Percentiles rank a stretch among this genome's conserved stretches.
Conservation (phyloP, 30 jellyfish, hydroid and myxozoan species). For the Clytia hemisphaerica region DNA sequence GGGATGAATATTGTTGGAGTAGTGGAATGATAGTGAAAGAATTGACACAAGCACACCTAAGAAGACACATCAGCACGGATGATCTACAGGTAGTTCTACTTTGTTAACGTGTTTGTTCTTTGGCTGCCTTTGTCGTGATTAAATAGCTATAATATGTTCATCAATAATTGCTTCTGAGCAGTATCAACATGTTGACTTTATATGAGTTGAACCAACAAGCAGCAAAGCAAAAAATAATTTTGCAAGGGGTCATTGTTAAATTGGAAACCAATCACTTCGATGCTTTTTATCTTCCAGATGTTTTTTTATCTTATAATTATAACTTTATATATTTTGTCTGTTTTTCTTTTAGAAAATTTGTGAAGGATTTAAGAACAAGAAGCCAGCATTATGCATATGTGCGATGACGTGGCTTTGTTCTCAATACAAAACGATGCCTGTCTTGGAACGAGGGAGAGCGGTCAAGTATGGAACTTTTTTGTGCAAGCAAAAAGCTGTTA, state of each 20-base stretch:
- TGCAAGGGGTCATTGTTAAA: too few relatives aligned
- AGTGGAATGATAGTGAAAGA: conserved; percentile 65
- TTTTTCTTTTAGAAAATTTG: conserved; percentile 59
- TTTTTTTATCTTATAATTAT: not conserved
- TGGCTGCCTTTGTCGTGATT: not conserved
- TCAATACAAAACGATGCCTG: conserved; percentile 60
- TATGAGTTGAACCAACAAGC: too few relatives aligned
- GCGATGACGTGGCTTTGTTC: conserved; percentile 80
- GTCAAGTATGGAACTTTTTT: conserved; percentile 37
- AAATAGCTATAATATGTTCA: not conserved
- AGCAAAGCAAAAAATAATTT: too few relatives aligned
- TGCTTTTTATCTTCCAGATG: not conserved
- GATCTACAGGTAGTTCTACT: conserved; percentile 46
- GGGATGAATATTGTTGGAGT: conserved; percentile 85
- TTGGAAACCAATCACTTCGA: not conserved
- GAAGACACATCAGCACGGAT: conserved; percentile 59
- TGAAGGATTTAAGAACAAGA: conserved; percentile 81
- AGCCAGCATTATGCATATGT: conserved; percentile 86
- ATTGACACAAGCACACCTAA: conserved; percentile 69
- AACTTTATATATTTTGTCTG: not conserved
- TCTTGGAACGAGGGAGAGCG: conserved; percentile 59
- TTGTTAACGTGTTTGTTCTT: not conserved
- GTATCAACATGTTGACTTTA: too few relatives aligned
- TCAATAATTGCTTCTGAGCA: too few relatives aligned
- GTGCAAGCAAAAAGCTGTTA: not conserved